Conservation (phyloP, 2,797 vertebrate species). For the Craterocephalus amniculus region DNA sequence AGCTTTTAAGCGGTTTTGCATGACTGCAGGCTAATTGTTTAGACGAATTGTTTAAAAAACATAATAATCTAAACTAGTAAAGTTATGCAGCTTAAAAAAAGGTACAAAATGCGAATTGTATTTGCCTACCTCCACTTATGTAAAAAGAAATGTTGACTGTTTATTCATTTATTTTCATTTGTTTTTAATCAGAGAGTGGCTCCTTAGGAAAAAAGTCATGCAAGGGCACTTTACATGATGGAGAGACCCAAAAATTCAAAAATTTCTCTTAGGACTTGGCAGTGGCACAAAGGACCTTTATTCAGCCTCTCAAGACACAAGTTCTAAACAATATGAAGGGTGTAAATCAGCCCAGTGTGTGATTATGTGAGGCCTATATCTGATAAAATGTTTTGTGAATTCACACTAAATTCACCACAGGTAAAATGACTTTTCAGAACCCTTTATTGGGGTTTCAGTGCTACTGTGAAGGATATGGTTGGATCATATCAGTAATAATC, state of each 20-base stretch:
- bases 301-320: not conserved
- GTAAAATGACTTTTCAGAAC: not conserved
- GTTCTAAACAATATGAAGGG: not conserved
- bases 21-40: conserved; percentile 42
- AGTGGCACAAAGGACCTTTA: not conserved
- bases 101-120: not conserved
- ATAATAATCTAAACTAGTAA: conserved; percentile 27
- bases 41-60: conserved; percentile 3
- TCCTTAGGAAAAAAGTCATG: not conserved
- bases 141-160: no score
- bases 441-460: not conserved
- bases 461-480: not conserved
- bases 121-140: not conserved
- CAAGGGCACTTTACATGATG: not conserved
- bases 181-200: not conserved
- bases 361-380: not conserved
- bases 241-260: not conserved
- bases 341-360: not conserved
- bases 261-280: not conserved
- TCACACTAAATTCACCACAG: not conserved
- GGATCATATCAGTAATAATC: not conserved
- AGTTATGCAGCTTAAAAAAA: not conserved
- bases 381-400: not conserved
- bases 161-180: not conserved
- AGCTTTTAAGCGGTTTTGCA: conserved; percentile 15